Conservation (phyloP, 2,113 vertebrate species). For the Lepisosteus oculatus region DNA sequence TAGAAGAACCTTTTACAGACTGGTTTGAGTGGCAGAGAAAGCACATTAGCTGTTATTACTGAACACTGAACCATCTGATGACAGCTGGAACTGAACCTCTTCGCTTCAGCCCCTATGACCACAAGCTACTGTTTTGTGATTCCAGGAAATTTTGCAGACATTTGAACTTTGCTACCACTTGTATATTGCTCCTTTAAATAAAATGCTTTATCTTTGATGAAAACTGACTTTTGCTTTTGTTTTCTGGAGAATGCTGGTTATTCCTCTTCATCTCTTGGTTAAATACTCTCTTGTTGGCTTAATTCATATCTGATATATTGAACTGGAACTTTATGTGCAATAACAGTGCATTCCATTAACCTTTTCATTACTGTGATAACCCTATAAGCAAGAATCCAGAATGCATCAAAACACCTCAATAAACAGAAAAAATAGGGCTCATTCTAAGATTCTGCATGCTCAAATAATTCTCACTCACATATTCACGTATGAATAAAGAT, state of each 20-base stretch:
- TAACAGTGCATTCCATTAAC: background rate
- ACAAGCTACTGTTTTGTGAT: no score
- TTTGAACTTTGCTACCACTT: conserved; percentile 19
- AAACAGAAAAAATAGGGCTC: background rate
- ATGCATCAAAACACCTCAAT: no score
- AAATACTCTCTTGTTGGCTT: conserved; percentile 30
- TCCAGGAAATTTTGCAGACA: background rate
- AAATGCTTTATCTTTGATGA: conserved; percentile 38
- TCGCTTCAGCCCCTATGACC: no score
- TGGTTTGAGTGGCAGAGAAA: no score
- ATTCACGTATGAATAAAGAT: background rate
- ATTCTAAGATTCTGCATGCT: conserved; percentile 17
- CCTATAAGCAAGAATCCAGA: background rate
- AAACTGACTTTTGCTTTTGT: conserved; percentile 36
- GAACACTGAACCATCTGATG: no score
- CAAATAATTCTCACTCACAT: background rate
- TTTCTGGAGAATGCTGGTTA: conserved; percentile 34
- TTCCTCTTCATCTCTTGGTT: conserved; percentile 27
- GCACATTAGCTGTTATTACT: no score
- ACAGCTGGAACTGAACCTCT: no score
- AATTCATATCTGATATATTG: background rate
- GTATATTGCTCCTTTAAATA: conserved; percentile 40
- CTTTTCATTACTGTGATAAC: background rate
- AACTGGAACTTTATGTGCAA: background rate
- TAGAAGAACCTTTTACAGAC: no score